These are phyloP conservation scores for Catharus ustulatus DNA, from an alignment of 2,797 vertebrate genomes.

Conservation along the genomic window DNA sequence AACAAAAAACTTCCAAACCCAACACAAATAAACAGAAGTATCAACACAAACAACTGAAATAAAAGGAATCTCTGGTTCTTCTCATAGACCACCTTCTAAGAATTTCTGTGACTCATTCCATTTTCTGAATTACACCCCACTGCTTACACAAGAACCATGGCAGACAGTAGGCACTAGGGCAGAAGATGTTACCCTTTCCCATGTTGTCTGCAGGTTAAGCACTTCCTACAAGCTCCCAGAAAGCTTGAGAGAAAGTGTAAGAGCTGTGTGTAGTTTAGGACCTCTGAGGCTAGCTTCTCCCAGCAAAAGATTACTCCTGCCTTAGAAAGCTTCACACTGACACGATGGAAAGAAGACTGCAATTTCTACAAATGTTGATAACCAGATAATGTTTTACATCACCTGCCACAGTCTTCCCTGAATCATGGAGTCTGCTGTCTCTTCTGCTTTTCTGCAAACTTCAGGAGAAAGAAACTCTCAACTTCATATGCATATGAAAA, in stretches of 20 bases:
- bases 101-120: neutral
- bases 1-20: neutral
- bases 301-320: neutral
- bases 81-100: neutral
- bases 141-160: neutral
- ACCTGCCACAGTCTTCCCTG: neutral
- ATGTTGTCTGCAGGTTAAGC: fast-evolving
- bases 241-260: neutral
- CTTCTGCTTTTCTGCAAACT: conserved; percentile 25
- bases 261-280: neutral
- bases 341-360: neutral
- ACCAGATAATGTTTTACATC: neutral
- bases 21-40: neutral
- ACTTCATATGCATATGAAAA: conserved; percentile 54
- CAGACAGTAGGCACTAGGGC: neutral
- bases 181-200: neutral
- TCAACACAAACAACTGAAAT: neutral
- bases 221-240: neutral
- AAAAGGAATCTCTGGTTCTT: neutral
- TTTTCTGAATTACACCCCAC: neutral
- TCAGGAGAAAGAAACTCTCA: conserved; percentile 21
- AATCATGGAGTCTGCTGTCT: neutral
- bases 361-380: neutral
- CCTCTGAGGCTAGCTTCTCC: neutral
- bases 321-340: neutral